Conservation (phyloP, 2,113 vertebrate genomes). For the Laticauda colubrina region DNA sequence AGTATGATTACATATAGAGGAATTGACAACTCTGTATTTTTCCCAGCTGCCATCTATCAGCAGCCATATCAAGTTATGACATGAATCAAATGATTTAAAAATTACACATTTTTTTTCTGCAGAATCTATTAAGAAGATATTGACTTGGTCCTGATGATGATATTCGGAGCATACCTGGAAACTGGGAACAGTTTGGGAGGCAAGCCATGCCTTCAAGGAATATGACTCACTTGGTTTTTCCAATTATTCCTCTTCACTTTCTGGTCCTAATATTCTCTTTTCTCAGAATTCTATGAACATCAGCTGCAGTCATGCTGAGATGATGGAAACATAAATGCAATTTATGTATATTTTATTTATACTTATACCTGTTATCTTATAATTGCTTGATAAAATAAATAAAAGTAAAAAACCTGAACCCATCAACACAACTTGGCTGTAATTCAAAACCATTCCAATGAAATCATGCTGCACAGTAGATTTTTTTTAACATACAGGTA, state of each 20-base stretch:
- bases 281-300: slow-evolving; percentile 18
- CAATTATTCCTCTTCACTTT: slow-evolving; percentile 11
- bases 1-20: background rate
- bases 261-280: background rate
- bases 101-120: background rate
- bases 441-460: slow-evolving; percentile 30
- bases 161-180: background rate
- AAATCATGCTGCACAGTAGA: slow-evolving; percentile 45
- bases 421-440: background rate
- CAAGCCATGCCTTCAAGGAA: slow-evolving; percentile 6
- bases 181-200: background rate
- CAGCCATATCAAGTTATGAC: background rate
- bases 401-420: background rate
- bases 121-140: background rate
- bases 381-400: too few species aligned
- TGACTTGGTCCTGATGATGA: background rate
- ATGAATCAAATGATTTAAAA: background rate
- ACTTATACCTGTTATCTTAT: too few species aligned
- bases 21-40: background rate
- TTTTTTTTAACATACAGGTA: slow-evolving; percentile 24
- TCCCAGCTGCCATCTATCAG: rapidly evolving
- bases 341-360: too few species aligned
- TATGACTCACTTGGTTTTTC: background rate
- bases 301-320: background rate
- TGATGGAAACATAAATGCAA: background rate